phyloP scores from a whole-genome alignment of 2,113 vertebrate species.

The Tympanuchus pallidicinctus region DNA sequence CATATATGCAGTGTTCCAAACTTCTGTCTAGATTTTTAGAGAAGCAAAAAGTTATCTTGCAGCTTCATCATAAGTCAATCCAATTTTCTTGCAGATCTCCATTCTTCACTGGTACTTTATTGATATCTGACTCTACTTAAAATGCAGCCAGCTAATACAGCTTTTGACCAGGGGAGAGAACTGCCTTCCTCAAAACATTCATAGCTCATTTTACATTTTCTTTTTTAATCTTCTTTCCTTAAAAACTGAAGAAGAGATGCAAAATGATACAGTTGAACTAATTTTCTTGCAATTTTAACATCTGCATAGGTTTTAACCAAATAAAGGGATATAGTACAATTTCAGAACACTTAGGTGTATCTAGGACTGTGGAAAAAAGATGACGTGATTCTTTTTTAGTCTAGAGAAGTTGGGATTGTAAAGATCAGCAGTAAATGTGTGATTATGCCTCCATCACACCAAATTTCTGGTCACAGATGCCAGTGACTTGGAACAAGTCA shows the following conservation, averaged over 20 bases:
- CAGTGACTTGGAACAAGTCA: not conserved
- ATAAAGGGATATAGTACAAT: not conserved
- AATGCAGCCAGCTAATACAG: not conserved
- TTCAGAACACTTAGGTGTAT: not conserved
- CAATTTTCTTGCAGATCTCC: not conserved
- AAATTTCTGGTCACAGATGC: not conserved
- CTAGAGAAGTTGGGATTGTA: not conserved
- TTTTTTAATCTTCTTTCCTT: not conserved
- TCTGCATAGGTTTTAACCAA: not conserved
- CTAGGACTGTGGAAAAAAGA: not conserved
- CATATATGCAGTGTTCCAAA: not conserved
- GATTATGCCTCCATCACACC: not conserved
- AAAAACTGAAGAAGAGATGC: not conserved
- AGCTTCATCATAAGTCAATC: not conserved
- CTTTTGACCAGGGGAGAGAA: not conserved
- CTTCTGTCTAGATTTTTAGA: not conserved
- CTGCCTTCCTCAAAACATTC: not conserved
- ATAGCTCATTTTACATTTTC: not conserved
- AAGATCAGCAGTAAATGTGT: not conserved
- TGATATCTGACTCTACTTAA: not conserved
- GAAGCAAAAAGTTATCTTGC: not conserved
- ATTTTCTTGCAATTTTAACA: not conserved
- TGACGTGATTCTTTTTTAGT: rapidly evolving
- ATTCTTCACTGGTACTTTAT: not conserved
- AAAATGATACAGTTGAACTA: not conserved